phyloP scores from a whole-genome alignment of 2,113 vertebrate genomes.

The Mobula birostris region DNA sequence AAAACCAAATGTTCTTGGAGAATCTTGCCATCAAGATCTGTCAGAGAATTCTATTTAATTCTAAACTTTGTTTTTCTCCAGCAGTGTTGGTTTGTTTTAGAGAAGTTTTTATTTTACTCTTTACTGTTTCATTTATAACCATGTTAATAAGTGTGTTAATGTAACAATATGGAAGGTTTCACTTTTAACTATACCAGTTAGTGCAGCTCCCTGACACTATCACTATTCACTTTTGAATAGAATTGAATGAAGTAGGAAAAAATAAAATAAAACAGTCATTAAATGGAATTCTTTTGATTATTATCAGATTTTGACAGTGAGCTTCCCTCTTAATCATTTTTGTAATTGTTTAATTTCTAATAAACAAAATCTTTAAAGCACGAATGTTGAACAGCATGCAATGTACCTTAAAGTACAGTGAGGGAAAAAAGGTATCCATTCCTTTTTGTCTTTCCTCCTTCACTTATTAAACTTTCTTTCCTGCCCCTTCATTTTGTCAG shows the following conservation, averaged over 20 bases:
- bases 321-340: neutral
- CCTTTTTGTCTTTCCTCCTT: neutral
- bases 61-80: neutral
- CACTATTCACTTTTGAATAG: neutral
- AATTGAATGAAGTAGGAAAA: neutral
- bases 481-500: neutral
- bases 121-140: neutral
- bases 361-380: neutral
- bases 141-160: neutral
- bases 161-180: neutral
- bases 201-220: neutral
- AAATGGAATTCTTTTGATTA: constrained; percentile 27
- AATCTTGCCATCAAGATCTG: neutral
- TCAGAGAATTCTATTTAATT: neutral
- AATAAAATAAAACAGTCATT: neutral
- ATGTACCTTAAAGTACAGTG: neutral
- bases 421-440: neutral
- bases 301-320: neutral
- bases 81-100: neutral
- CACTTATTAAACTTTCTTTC: too few species aligned
- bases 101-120: neutral
- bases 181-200: neutral
- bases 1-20: neutral
- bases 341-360: neutral
- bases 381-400: neutral